These are phyloP conservation scores for Calephelis perditalis DNA, from an alignment of 2,888 invertebrate species.

Conservation along the genomic window DNA sequence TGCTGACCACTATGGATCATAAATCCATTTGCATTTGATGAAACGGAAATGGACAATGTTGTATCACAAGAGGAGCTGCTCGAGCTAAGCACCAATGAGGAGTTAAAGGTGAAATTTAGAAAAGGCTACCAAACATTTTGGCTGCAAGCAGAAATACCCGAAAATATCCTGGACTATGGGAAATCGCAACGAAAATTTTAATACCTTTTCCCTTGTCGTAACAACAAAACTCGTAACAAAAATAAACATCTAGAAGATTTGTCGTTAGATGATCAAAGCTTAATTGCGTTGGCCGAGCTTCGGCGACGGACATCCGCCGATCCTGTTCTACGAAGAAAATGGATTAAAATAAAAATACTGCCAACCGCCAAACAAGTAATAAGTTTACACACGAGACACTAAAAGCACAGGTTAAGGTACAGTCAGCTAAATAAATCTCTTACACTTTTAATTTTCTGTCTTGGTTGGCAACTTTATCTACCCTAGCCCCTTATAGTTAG, in stretches of 20 bases:
- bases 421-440: not conserved
- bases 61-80: too few species aligned
- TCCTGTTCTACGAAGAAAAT: conserved; percentile 60
- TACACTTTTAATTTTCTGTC: not conserved
- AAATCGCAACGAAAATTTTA: too few species aligned
- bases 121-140: too few species aligned
- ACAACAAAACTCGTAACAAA: conserved; percentile 34
- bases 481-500: too few species aligned
- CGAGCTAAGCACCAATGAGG: too few species aligned
- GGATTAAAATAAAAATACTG: conserved; percentile 62
- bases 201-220: too few species aligned
- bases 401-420: conserved; percentile 12
- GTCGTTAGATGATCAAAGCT: conserved; percentile 70
- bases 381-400: conserved; percentile 24
- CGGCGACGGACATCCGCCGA: conserved; percentile 59
- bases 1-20: too few species aligned
- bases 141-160: too few species aligned
- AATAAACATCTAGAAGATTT: conserved; percentile 52
- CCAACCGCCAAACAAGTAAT: conserved; percentile 23
- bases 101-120: too few species aligned
- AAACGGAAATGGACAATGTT: too few species aligned
- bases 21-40: too few species aligned
- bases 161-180: too few species aligned
- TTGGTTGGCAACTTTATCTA: conserved; percentile 5
- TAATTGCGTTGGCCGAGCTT: conserved; percentile 68